Evolutionary conservation across 2,888 invertebrate species (phyloP).

Genomic region (Ochropleura leucogaster): DNA sequence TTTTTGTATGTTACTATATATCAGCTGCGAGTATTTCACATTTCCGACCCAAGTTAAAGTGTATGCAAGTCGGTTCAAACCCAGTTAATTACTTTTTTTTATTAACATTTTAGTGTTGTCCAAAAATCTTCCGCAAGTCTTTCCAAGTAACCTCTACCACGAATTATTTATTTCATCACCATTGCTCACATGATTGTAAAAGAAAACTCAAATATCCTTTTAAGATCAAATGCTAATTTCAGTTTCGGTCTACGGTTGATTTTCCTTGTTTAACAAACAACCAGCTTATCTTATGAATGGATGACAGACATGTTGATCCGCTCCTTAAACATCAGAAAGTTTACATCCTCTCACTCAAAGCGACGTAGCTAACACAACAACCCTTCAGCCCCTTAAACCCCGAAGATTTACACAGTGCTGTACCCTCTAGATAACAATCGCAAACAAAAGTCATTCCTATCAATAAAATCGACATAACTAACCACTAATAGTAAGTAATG

Average conservation of each 20-base stretch:
- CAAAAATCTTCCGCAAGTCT: background rate
- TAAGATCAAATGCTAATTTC: background rate
- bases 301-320: slow-evolving; percentile 5
- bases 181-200: background rate
- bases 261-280: background rate
- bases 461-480: slow-evolving; percentile 47
- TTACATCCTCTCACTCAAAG: slow-evolving; percentile 2
- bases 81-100: no score
- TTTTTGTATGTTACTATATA: no score
- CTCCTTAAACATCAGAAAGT: background rate
- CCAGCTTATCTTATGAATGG: background rate
- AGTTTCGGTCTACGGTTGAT: background rate
- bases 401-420: slow-evolving; percentile 16
- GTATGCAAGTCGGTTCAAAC: no score
- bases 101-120: no score
- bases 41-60: background rate
- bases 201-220: background rate
- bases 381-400: slow-evolving; percentile 10
- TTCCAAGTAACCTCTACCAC: background rate
- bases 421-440: slow-evolving; percentile 28
- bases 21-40: no score
- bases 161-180: background rate
- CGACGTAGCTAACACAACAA: slow-evolving; percentile 17
- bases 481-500: slow-evolving; percentile 56
- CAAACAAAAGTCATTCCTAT: slow-evolving; percentile 49